These are phyloP conservation scores for Peromyscus melanophrys DNA, from an alignment of 2,797 vertebrate genomes.

Conservation along the genomic window DNA sequence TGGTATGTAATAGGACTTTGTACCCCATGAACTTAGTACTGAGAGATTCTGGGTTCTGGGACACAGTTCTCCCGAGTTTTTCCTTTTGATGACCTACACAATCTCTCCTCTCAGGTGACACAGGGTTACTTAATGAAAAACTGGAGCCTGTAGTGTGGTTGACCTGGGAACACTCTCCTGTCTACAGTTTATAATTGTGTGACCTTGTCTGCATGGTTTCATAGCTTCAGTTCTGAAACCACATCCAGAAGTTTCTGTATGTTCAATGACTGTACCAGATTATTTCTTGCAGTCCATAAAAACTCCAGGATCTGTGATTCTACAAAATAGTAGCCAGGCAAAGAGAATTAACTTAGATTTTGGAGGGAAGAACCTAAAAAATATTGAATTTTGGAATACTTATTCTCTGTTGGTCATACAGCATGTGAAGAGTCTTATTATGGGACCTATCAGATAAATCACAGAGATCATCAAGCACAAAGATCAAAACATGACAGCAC, in stretches of 20 bases:
- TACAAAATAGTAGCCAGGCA: background rate
- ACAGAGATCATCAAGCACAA: background rate
- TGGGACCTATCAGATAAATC: background rate
- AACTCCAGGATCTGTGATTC: background rate
- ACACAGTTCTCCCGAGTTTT: background rate
- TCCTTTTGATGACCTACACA: background rate
- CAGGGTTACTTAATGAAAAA: background rate
- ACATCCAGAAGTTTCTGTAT: background rate
- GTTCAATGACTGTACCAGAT: background rate
- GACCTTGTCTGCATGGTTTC: background rate
- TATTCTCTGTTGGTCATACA: background rate
- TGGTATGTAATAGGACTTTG: background rate
- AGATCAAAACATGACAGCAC: background rate
- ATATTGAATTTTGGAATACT: background rate
- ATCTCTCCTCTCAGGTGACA: background rate
- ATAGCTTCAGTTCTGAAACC: background rate
- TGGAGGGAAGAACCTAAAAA: background rate
- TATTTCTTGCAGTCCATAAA: background rate
- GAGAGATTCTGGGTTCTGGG: background rate
- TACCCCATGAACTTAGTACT: background rate
- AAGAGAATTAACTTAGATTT: background rate
- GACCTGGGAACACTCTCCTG: background rate
- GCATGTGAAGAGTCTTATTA: background rate
- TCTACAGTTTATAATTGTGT: background rate
- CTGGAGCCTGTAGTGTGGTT: background rate